Base-by-base conservation (phyloP, 2,797 vertebrate species). In the Paguma larvata region DNA sequence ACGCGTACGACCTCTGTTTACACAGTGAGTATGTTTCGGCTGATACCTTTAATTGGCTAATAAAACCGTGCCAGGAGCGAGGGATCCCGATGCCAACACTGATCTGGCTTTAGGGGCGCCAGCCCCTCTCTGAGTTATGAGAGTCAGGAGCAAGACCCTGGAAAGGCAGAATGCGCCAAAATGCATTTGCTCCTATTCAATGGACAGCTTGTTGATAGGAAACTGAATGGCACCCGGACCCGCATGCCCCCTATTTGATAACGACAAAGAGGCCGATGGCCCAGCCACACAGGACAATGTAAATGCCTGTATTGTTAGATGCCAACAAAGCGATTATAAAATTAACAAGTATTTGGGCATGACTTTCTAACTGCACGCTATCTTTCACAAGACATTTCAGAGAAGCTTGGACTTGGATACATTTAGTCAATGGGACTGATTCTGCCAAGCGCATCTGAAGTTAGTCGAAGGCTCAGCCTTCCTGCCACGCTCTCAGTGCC, bases 391-490 rank as follows among this genome's bases (percentile, higher is more conserved):
- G 78, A 82, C 80, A 89, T 79, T 75, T 79, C 87, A 91, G 93
- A 86, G 82, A 77, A 92, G 68, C 46, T 32, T 72, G 25, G 72
- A 82, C 62, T 38, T 89, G n/a, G 27, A 27, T 53, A 38, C 38
- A 89, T 93, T 94, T 91, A 97, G 59, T 77, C 19, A 97, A 97
- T 95, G 90, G 96, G 86, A 88, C 16, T 6, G 53, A 67, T 59
- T 59, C 51, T 94, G 91, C 70, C 85, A 95, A 84, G 82, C 11
- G 21, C 48, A 56, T 83, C 21, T 41, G 21, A 89, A 91, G 77
- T 67, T 65, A 85, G 53, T 23, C 0, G 12, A 92, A 38, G 38
- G 27, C 83, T 79, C 44, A 38, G 91, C 15, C 44, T 78, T 84
- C n/a, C 18, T 15, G 30, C 44, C 44, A 70, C 2, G 44, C 6